Evolutionary conservation across 1,140 invertebrate species (phyloP), one percentile per base, ranked within the genome.

Genomic region (Meloidogyne hapla): DNA sequence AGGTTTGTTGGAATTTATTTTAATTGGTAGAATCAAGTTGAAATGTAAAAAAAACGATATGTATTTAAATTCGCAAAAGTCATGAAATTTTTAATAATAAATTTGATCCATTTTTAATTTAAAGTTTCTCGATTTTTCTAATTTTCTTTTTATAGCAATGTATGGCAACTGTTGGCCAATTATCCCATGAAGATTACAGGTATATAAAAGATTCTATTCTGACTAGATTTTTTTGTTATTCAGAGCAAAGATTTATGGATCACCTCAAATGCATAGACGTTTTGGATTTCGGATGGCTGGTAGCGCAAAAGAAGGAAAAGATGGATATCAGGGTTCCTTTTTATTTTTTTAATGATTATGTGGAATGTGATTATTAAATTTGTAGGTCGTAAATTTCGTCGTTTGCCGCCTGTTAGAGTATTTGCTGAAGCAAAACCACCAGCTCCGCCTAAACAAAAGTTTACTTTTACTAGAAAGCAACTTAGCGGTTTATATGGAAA

Each of bases 81-180:
- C n/a, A n/a, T n/a, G n/a, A n/a, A n/a, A n/a, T n/a, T n/a, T n/a
- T n/a, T n/a, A n/a, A n/a, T n/a, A n/a, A n/a, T n/a, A n/a, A n/a
- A n/a, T n/a, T n/a, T n/a, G n/a, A n/a, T n/a, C n/a, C n/a, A n/a
- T n/a, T n/a, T n/a, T n/a, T n/a, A n/a, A n/a, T n/a, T n/a, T n/a
- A n/a, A n/a, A n/a, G 3, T 69, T 69, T 69, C n/a, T 69, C 3
- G 1, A 13, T 18, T 69, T 12, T 45, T 40, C 9, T n/a, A 28
- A 6, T 8, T 40, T 40, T 5, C 40, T 65, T 72, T 13, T 63
- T 28, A n/a, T 28, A 63, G 56, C 13, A 65, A 42, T 98, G 95
- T 87, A 94, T 96, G 92, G 94, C 93, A 23, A 93, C 93, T 48
- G 93, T 98, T 72, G 93, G 95, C 48, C 91, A 93, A 45, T 88